These are phyloP conservation scores for Pygoscelis antarcticus DNA, from an alignment of 2,113 vertebrate species.

Conservation along the genomic window DNA sequence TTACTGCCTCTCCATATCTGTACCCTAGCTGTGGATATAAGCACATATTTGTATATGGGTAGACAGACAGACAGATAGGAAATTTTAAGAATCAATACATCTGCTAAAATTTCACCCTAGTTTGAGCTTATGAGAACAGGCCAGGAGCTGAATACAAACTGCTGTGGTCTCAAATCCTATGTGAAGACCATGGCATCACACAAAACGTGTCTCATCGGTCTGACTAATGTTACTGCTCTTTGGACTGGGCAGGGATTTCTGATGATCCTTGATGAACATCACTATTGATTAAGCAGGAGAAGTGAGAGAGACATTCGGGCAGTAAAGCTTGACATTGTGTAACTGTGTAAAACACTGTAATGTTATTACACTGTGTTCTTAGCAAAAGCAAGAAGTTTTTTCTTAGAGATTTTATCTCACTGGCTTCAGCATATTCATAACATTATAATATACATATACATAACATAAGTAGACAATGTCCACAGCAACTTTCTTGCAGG, in stretches of 20 bases:
- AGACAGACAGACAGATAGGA: background rate
- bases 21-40: background rate
- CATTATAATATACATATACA: background rate
- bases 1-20: background rate
- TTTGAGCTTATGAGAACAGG: background rate
- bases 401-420: background rate
- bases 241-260: background rate
- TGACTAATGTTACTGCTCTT: background rate
- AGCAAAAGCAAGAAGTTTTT: background rate
- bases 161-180: background rate
- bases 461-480: background rate
- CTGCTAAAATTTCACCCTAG: background rate
- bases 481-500: background rate
- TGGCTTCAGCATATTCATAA: background rate
- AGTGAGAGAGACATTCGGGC: background rate
- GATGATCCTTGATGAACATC: accelerated
- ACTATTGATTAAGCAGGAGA: background rate
- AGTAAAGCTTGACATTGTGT: background rate
- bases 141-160: background rate
- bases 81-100: background rate
- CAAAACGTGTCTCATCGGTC: background rate
- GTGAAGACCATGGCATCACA: background rate
- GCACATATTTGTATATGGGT: background rate
- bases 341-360: background rate
- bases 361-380: background rate